Conservation (phyloP, 2,888 invertebrate genomes). For the Spialia ferax region DNA sequence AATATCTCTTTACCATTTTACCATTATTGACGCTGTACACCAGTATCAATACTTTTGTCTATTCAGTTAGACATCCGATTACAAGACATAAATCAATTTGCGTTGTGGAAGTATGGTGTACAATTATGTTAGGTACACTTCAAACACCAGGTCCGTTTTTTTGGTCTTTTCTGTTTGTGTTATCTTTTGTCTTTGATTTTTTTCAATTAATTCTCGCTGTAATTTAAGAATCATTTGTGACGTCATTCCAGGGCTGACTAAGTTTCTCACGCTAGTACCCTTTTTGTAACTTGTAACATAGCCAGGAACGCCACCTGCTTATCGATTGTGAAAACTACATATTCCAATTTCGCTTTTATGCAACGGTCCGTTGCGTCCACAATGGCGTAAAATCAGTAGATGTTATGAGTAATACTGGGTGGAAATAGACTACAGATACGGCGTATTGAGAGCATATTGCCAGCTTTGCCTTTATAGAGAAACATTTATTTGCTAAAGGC, state of each 20-base stretch:
- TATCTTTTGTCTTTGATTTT: background rate
- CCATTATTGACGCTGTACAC: no score
- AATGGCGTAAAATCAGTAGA: constrained; percentile 4
- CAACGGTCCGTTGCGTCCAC: constrained; percentile 6
- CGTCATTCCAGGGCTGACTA: no score
- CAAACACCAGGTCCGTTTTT: no score
- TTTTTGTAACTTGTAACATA: background rate
- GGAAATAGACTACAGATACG: constrained; percentile 10
- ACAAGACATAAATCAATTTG: no score
- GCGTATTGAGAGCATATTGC: constrained; percentile 25
- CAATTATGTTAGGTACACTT: no score
- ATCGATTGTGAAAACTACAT: constrained; percentile 13
- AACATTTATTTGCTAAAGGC: constrained; percentile 12
- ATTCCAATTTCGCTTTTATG: constrained; percentile 16
- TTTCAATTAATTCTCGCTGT: no score
- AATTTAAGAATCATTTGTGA: no score
- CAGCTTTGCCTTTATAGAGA: constrained; percentile 12
- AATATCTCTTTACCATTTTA: no score
- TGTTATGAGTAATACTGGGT: constrained; percentile 19
- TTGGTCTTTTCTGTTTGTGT: background rate
- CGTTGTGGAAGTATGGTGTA: no score
- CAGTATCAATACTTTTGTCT: no score
- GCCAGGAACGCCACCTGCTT: constrained; percentile 19
- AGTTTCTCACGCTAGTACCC: constrained; percentile 17
- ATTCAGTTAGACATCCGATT: no score